These are phyloP conservation scores for Lasioglossum malachurum DNA, from an alignment of 2,888 invertebrate genomes.

Conservation along the genomic window DNA sequence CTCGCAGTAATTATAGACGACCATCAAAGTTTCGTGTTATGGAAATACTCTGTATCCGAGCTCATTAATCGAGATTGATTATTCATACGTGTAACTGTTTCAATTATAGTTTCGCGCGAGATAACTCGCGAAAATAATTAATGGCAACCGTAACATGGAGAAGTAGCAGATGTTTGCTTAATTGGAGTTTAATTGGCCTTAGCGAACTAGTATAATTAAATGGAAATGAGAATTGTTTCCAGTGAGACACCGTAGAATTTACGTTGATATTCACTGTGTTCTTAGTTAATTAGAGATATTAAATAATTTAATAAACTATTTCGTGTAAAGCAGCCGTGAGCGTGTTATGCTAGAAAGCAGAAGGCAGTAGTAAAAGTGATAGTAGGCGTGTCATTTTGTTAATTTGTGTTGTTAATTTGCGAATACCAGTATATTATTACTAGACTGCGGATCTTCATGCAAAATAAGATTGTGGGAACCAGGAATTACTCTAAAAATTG, in stretches of 20 bases:
- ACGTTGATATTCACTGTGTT: not conserved
- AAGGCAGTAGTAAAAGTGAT: not conserved
- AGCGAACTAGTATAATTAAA: not conserved
- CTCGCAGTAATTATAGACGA: not conserved
- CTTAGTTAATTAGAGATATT: not conserved
- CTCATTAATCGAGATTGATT: not conserved
- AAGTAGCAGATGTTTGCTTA: constrained; percentile 1
- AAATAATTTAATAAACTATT: not conserved
- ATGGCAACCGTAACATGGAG: not conserved
- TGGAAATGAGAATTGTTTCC: not conserved
- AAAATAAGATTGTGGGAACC: no score
- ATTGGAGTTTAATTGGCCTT: not conserved
- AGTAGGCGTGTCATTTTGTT: constrained; percentile 1
- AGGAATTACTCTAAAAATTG: no score
- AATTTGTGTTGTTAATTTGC: not conserved
- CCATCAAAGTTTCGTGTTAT: not conserved
- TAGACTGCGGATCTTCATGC: no score
- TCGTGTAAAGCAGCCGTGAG: not conserved
- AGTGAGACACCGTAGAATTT: not conserved
- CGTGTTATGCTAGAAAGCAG: not conserved
- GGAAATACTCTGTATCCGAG: not conserved
- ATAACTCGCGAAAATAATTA: not conserved
- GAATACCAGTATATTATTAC: not conserved
- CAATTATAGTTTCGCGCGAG: not conserved
- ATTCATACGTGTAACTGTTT: not conserved